Evolutionary conservation across 2,888 invertebrate species (phyloP), one percentile per base, ranked within the genome.

Genomic region (Acrobasis consociella): DNA sequence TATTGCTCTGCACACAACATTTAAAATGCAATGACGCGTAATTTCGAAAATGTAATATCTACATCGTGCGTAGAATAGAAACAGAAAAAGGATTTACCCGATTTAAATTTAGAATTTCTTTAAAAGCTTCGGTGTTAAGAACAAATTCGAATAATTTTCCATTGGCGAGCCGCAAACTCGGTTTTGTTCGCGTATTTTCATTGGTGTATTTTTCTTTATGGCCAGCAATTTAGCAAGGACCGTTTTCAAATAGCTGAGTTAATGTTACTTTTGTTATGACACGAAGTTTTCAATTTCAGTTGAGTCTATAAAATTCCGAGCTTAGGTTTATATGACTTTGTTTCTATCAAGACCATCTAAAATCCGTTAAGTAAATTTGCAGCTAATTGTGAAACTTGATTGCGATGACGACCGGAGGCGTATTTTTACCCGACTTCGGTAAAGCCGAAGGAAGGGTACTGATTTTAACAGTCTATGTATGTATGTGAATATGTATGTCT

Each of bases 181-280:
- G 31, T 58, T 58, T 56, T 16, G 10, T 56, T 16, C 3, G 59
- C 11, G 38, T 51, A 42, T 51, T 39, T 9, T 38, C 51, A 17
- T 38, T 51, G 38, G 50, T 60, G 39, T 39, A 42, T 39, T 60
- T 60, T 60, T 51, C 60, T 60, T 60, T 60, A 60, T 52, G 51
- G 51, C 17, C 39, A 60, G 60, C 51, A 60, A 60, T 60, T 60
- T 60, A 50, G 51, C 58, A 58, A 58, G 58, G 42, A 15, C 58
- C 60, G 37, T 60, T 60, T 60, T 51, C 60, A 60, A 60, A 51
- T 17, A 42, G 50, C 51, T 60, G 60, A 60, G 51, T 60, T 51
- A 60, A 51, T 60, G 51, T 60, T 42, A 51, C 39, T 38, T 51
- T 60, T 60, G 31, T 51, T 52, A 52, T 60, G 51, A 51, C 51